phyloP scores from a whole-genome alignment of 2,113 vertebrate species.

The Tiliqua scincoides region DNA sequence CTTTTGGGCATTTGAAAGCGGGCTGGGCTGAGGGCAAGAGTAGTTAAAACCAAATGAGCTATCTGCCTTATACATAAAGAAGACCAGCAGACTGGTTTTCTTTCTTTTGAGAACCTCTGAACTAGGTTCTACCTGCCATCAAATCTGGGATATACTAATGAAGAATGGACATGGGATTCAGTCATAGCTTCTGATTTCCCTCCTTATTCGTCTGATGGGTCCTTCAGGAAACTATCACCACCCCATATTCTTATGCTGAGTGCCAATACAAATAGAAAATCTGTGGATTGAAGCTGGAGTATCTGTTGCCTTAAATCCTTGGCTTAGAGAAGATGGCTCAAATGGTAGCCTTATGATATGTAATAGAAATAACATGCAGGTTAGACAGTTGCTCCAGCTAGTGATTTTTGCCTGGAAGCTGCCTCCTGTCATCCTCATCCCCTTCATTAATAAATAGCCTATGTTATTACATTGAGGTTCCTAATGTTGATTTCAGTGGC shows the following conservation, averaged over 20 bases:
- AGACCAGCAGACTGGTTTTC: not conserved
- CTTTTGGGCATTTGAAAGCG: not conserved
- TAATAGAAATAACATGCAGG: not conserved
- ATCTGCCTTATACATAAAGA: not conserved
- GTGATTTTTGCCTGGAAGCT: not conserved
- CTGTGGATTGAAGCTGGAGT: not conserved
- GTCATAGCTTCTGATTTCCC: not conserved
- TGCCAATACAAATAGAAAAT: not conserved
- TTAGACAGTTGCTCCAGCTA: not conserved
- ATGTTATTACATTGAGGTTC: not conserved
- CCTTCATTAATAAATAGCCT: not conserved
- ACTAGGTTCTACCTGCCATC: not conserved
- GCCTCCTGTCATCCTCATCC: too few relatives aligned
- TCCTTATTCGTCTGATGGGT: not conserved
- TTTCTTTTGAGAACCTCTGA: not conserved
- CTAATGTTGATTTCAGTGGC: not conserved
- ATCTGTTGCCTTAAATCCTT: not conserved
- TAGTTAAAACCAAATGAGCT: not conserved
- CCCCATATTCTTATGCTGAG: not conserved
- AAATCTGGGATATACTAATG: not conserved
- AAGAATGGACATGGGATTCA: not conserved
- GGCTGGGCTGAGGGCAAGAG: not conserved
- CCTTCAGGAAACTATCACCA: not conserved
- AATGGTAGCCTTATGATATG: not conserved
- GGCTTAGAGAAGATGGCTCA: not conserved